Percentiles rank a stretch among this genome's conserved stretches.
These are phyloP conservation scores for Gari tellinella DNA, from an alignment of 2,888 invertebrate species.

Conservation along the genomic window DNA sequence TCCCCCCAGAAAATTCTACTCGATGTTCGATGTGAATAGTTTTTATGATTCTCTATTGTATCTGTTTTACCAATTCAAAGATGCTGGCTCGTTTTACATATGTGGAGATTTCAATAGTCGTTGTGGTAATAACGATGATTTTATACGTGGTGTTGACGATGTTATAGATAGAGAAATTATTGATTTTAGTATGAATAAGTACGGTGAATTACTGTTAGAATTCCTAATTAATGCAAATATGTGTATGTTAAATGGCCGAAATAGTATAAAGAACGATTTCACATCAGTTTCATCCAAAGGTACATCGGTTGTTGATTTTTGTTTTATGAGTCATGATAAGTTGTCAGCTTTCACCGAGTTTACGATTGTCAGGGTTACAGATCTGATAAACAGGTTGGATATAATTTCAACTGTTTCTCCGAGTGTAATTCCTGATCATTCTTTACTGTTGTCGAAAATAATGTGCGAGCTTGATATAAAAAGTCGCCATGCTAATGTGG, in stretches of 20 bases:
- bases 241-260: slow-evolving; percentile 44
- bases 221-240: slow-evolving; percentile 31
- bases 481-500: too few species aligned
- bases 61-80: slow-evolving; percentile 7
- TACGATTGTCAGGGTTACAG: not conserved
- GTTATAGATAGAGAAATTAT: slow-evolving; percentile 25
- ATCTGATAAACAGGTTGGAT: not conserved
- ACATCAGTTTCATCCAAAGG: slow-evolving; percentile 28
- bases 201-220: slow-evolving; percentile 37
- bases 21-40: slow-evolving; percentile 18
- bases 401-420: not conserved
- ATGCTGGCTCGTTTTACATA: slow-evolving; percentile 16
- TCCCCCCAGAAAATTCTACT: slow-evolving; percentile 21
- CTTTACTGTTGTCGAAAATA: slow-evolving; percentile 16
- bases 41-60: slow-evolving; percentile 26
- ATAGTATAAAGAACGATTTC: slow-evolving; percentile 19
- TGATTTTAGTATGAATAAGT: slow-evolving; percentile 35
- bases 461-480: not conserved
- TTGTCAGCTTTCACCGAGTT: slow-evolving; percentile 14
- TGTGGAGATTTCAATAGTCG: slow-evolving; percentile 46
- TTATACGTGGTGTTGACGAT: slow-evolving; percentile 36
- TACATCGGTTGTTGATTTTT: slow-evolving; percentile 28
- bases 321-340: slow-evolving; percentile 10
- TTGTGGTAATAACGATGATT: slow-evolving; percentile 38
- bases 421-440: slow-evolving; percentile 18